phyloP scores from a whole-genome alignment of 2,113 vertebrate species.

The Macroglossus sobrinus region DNA sequence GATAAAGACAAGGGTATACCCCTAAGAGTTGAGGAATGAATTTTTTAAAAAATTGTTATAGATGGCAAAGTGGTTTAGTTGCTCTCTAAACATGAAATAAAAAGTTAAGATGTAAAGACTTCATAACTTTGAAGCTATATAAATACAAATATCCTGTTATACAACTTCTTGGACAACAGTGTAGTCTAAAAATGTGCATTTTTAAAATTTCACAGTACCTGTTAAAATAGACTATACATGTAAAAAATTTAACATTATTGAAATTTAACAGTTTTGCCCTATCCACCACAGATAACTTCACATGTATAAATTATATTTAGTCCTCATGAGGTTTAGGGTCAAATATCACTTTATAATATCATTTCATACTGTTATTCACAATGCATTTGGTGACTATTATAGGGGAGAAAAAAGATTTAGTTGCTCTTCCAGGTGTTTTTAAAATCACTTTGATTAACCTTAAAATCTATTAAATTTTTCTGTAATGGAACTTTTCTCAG shows the following conservation, averaged over 20 bases:
- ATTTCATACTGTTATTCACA: conserved; percentile 63
- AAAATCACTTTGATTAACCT: conserved; percentile 68
- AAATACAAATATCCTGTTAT: neutral
- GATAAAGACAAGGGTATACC: neutral
- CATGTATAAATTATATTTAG: conserved; percentile 58
- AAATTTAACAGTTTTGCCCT: conserved; percentile 47
- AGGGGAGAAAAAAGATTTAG: neutral
- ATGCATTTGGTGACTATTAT: conserved; percentile 22
- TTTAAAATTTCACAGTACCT: neutral
- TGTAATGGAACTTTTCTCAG: neutral
- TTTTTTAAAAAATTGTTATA: neutral
- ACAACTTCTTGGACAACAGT: neutral
- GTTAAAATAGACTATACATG: neutral
- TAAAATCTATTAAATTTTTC: conserved; percentile 55
- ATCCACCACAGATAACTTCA: conserved; percentile 43
- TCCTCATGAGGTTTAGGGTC: conserved; percentile 51
- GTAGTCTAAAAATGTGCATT: neutral
- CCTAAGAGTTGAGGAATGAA: neutral
- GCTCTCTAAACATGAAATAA: neutral
- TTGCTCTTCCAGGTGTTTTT: conserved; percentile 49
- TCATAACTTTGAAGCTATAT: neutral
- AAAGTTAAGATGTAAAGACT: neutral
- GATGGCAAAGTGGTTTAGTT: neutral
- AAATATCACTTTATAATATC: conserved; percentile 56
- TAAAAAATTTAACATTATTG: conserved; percentile 49